Conservation (phyloP, 2,888 invertebrate species). For the Synanthedon vespiformis region DNA sequence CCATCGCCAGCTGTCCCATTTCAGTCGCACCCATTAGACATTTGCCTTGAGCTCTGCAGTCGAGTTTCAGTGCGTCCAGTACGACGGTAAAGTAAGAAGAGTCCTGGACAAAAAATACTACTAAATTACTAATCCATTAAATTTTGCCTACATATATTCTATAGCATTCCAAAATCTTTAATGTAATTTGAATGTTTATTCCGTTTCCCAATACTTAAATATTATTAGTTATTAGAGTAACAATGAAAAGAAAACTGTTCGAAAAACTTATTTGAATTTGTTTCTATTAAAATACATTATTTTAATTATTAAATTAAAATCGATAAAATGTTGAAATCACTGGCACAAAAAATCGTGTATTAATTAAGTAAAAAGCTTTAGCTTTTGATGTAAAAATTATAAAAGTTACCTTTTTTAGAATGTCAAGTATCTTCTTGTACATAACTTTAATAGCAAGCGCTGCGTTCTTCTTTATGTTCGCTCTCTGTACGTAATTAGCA, state of each 20-base stretch:
- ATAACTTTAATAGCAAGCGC: conserved; percentile 74
- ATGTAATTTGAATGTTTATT: too few species aligned
- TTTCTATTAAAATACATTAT: too few species aligned
- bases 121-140: neutral
- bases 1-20: conserved; percentile 76
- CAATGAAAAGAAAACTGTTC: too few species aligned
- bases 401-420: conserved; percentile 69
- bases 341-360: too few species aligned
- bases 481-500: conserved; percentile 73
- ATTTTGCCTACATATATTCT: too few species aligned
- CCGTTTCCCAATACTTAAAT: too few species aligned
- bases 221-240: too few species aligned
- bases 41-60: conserved; percentile 72
- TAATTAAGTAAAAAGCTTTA: too few species aligned
- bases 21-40: conserved; percentile 74
- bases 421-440: conserved; percentile 72
- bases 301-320: too few species aligned
- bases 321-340: too few species aligned
- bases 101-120: conserved; percentile 50
- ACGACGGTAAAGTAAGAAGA: conserved; percentile 74
- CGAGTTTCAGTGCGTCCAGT: conserved; percentile 67
- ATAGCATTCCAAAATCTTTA: too few species aligned
- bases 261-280: too few species aligned
- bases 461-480: conserved; percentile 73
- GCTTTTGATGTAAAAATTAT: neutral